These are phyloP conservation scores for Hippocampus barbouri DNA, from an alignment of 2,113 vertebrate species.

Conservation along the genomic window DNA sequence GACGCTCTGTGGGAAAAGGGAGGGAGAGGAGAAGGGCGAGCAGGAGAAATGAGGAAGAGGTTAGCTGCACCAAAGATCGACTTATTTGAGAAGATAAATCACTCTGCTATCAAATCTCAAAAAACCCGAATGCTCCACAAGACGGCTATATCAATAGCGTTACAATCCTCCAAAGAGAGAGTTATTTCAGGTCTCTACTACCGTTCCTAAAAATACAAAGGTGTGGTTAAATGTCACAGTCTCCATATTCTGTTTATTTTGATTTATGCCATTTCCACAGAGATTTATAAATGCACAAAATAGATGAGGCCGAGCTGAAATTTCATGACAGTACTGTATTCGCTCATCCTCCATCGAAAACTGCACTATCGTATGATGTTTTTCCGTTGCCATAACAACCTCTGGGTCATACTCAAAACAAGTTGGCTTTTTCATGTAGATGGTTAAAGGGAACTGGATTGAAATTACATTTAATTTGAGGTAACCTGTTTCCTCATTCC, in stretches of 20 bases:
- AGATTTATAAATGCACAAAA: background rate
- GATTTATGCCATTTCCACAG: background rate
- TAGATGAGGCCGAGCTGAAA: background rate
- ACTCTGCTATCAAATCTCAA: constrained; percentile 11
- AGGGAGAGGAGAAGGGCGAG: constrained; percentile 41
- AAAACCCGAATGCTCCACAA: background rate
- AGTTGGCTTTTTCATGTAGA: background rate
- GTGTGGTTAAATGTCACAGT: background rate
- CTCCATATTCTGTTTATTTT: background rate
- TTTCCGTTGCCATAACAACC: constrained; percentile 64
- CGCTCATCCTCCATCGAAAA: constrained; percentile 28
- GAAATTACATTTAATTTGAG: background rate
- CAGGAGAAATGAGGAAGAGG: constrained; percentile 42
- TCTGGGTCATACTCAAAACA: constrained; percentile 47
- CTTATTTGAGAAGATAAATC: constrained; percentile 21
- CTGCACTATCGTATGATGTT: constrained; percentile 32
- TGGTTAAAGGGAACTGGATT: background rate
- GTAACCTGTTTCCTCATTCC: background rate
- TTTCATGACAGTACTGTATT: no score
- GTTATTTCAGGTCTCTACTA: background rate
- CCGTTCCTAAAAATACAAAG: background rate
- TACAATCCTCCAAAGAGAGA: background rate
- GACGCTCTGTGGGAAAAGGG: constrained; percentile 64
- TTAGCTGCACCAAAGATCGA: constrained; percentile 51
- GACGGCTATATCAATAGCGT: background rate